Percentiles rank a stretch among this genome's conserved stretches.
Evolutionary conservation across 2,888 invertebrate species (phyloP).

Genomic region (Folsomia candida): DNA sequence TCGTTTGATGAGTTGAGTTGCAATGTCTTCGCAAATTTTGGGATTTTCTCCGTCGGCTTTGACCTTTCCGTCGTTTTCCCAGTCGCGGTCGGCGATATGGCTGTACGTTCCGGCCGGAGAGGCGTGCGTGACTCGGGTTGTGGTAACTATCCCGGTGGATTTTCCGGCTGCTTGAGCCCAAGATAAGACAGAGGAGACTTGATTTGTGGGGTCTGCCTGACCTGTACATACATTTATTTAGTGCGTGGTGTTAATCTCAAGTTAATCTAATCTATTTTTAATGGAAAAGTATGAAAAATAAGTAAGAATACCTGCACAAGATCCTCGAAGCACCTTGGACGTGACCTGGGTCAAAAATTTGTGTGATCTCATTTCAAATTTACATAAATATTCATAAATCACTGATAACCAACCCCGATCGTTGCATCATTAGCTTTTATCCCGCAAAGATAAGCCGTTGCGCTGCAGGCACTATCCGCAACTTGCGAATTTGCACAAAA

Average conservation of each 20-base stretch:
- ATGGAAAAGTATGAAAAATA: no score
- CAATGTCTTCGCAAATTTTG: constrained; percentile 73
- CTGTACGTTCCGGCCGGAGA: constrained; percentile 55
- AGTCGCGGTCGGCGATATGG: constrained; percentile 59
- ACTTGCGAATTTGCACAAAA: constrained; percentile 13
- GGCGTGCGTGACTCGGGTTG: constrained; percentile 46
- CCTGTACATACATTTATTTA: constrained; percentile 36
- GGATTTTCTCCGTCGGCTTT: constrained; percentile 52
- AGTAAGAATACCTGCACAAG: no score
- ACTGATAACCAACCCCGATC: constrained; percentile 70
- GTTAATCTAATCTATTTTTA: no score
- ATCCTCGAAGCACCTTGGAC: no score
- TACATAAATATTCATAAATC: constrained; percentile 58
- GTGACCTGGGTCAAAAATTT: no score
- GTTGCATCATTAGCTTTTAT: constrained; percentile 74
- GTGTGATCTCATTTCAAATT: no score
- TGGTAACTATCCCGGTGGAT: constrained; percentile 51
- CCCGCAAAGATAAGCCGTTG: constrained; percentile 75
- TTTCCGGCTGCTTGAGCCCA: constrained; percentile 60
- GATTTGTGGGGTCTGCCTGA: constrained; percentile 23
- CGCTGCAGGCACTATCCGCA: constrained; percentile 55
- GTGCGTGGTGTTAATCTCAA: no score
- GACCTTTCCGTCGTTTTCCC: constrained; percentile 75
- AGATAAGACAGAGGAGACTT: constrained; percentile 28
- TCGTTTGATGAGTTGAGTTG: constrained; percentile 73